Conservation (phyloP, 2,797 vertebrate species). For the Gouania willdenowi region DNA sequence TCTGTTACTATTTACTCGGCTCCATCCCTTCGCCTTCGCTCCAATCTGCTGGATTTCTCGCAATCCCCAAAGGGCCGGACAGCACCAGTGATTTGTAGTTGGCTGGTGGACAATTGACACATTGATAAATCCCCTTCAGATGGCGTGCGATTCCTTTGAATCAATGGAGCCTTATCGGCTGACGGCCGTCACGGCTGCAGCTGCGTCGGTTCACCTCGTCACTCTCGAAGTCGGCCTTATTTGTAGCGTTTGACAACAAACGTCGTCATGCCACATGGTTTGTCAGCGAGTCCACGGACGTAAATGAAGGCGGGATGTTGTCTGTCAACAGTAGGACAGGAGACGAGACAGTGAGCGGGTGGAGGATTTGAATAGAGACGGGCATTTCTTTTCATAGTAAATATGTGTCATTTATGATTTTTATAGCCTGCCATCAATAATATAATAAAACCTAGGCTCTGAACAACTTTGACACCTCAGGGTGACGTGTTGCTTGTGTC, state of each 20-base stretch:
- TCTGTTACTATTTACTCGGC: slow-evolving; percentile 80
- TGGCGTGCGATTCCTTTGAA: slow-evolving; percentile 85
- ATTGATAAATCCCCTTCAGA: slow-evolving; percentile 92
- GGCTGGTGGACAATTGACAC: slow-evolving; percentile 77
- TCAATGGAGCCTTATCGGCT: slow-evolving; percentile 89
- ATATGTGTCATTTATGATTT: slow-evolving; percentile 28
- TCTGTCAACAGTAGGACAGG: slow-evolving; percentile 43
- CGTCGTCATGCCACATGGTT: slow-evolving; percentile 61
- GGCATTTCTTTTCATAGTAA: slow-evolving; percentile 7
- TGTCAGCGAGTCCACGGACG: slow-evolving; percentile 54
- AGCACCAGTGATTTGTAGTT: slow-evolving; percentile 54
- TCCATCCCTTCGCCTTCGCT: slow-evolving; percentile 72
- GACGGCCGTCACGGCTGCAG: slow-evolving; percentile 71
- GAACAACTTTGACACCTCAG: too few species aligned
- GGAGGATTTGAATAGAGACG: slow-evolving; percentile 24
- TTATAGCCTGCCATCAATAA: slow-evolving; percentile 2
- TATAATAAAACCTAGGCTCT: slow-evolving; percentile 18
- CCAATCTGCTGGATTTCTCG: slow-evolving; percentile 84
- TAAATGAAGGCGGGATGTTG: slow-evolving; percentile 54
- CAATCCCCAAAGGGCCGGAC: slow-evolving; percentile 77
- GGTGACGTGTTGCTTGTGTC: too few species aligned
- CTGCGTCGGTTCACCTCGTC: slow-evolving; percentile 69
- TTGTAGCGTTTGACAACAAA: slow-evolving; percentile 67
- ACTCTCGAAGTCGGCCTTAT: slow-evolving; percentile 67
- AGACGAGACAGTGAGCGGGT: slow-evolving; percentile 21